Evolutionary conservation across 2,888 invertebrate species (phyloP).

Genomic region (Dichetophora obliterata): DNA sequence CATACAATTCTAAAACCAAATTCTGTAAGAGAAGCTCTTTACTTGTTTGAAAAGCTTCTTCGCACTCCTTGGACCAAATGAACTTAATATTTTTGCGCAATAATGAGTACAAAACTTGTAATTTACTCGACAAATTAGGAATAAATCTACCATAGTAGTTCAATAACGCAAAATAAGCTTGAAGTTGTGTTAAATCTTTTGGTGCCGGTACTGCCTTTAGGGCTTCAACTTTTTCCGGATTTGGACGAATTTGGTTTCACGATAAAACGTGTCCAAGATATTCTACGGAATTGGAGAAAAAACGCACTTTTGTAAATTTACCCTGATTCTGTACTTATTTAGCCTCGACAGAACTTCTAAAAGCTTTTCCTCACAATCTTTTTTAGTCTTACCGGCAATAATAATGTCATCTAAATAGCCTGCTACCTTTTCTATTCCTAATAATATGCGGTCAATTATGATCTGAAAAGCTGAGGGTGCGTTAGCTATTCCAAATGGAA

Average conservation of each 20-base stretch:
- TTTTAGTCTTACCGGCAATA: constrained; percentile 32
- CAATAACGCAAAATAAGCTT: constrained; percentile 28
- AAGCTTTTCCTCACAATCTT: constrained; percentile 40
- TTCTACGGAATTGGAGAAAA: constrained; percentile 40
- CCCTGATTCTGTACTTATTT: constrained; percentile 42
- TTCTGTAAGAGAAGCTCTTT: constrained; percentile 7
- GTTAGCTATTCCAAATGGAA: constrained; percentile 45
- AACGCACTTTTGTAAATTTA: constrained; percentile 44
- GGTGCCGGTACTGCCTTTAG: constrained; percentile 33
- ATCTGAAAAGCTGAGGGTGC: constrained; percentile 47
- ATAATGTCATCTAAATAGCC: constrained; percentile 47
- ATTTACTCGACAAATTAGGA: constrained; percentile 18
- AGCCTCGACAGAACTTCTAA: constrained; percentile 40
- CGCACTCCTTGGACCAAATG: constrained; percentile 1
- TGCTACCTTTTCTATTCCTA: constrained; percentile 24
- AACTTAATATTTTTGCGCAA: constrained; percentile 17
- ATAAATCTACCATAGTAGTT: constrained; percentile 36
- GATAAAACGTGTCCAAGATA: constrained; percentile 40
- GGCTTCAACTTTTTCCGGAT: constrained; percentile 36
- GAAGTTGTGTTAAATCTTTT: constrained; percentile 18
- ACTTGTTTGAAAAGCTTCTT: constrained; percentile 11
- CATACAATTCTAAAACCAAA: constrained; percentile 36
- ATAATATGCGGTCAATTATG: constrained; percentile 46
- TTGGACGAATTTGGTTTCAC: constrained; percentile 38
- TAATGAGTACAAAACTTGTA: constrained; percentile 18